Base-by-base conservation (phyloP, 2,113 vertebrate genomes). In the Pholis gunnellus region DNA sequence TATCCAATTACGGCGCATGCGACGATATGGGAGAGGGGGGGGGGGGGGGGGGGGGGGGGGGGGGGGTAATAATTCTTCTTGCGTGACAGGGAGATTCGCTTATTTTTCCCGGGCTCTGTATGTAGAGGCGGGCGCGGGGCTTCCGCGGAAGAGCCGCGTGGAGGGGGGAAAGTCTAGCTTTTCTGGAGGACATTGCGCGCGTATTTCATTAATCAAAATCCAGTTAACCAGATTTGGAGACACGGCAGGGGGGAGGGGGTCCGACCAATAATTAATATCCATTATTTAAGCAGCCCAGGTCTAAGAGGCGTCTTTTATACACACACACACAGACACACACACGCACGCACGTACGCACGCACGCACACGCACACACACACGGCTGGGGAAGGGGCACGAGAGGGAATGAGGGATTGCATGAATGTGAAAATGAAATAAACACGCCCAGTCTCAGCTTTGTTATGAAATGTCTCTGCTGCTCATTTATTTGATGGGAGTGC, bases 1-100 rank as follows among this genome's bases (percentile, higher is more conserved):
- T 94, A 94, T 95, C 94, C 93, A 95, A 95, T 95, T 95, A 95
- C 89, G 86, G 90, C 88, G 83, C 89, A 89, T 85, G 93, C 84
- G 81, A 93, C 85, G 88, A 92, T 91, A 93, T 83, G 86, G 75
- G 88, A 84, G 76, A 0, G 31, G 31, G 31, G 9, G 44, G 44
- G 46, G 46, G 83, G 86, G 84, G 78, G 84, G 3, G 31, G 31
- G 31, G 9, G 3, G 31, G 31, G 31, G 9, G 44, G 44, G 46
- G 46, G 83, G 86, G 84, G 78, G 84, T 92, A 93, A 94, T 94
- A 93, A 94, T 94, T 95, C 91, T 93, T 93, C 87, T 87, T 82
- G 84, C 91, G 90, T 93, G 93, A 93, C 93, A 91, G 90, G 88
- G 87, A 92, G 90, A 92, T 93, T 94, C 83, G 91, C 90, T 90